phyloP scores from a whole-genome alignment of 2,797 vertebrate species.

The Crocodylus rhombifer region DNA sequence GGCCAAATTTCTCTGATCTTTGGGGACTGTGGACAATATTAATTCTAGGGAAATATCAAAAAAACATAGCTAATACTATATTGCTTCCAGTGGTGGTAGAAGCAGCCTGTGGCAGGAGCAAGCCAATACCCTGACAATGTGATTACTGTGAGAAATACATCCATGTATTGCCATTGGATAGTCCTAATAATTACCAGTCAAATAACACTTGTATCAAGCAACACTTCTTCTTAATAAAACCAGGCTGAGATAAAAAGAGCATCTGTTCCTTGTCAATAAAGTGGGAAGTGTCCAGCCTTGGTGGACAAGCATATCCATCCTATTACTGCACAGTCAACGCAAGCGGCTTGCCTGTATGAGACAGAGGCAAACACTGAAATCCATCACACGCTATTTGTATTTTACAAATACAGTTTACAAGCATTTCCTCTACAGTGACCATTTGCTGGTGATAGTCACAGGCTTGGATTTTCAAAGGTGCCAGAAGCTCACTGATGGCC shows the following conservation, averaged over 20 bases:
- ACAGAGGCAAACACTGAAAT: not conserved
- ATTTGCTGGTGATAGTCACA: too few species aligned
- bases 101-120: not conserved
- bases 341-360: not conserved
- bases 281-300: not conserved
- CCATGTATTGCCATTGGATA: not conserved
- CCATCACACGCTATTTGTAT: not conserved
- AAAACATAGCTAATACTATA: slow-evolving; percentile 6
- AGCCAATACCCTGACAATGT: slow-evolving; percentile 20
- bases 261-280: not conserved
- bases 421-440: not conserved
- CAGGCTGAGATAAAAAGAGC: not conserved
- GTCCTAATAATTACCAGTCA: not conserved
- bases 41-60: not conserved
- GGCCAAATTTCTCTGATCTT: not conserved
- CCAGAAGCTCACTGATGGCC: not conserved
- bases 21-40: not conserved
- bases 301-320: not conserved
- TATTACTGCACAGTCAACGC: too few species aligned
- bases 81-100: slow-evolving; percentile 10
- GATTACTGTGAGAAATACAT: slow-evolving; percentile 7
- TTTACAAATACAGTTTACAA: too few species aligned
- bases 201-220: not conserved
- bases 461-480: not conserved
- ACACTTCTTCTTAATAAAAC: not conserved